Conservation (phyloP, 2,113 vertebrate genomes). For the Montifringilla adamsi region DNA sequence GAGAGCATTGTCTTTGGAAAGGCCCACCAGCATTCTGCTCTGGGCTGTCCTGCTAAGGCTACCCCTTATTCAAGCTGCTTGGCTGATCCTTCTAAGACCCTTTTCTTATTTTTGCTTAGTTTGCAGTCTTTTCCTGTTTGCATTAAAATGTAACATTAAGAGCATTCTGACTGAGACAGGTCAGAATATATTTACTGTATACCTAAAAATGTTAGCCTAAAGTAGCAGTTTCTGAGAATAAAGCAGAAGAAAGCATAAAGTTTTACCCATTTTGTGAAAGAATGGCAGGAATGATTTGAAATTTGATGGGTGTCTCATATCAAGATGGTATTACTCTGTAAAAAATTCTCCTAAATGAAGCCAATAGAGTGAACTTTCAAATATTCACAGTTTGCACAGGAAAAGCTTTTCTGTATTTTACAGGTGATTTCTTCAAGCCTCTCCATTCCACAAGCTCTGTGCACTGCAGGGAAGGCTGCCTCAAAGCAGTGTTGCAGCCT, state of each 20-base stretch:
- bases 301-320: neutral
- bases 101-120: neutral
- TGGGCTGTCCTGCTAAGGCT: neutral
- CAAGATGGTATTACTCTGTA: neutral
- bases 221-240: neutral
- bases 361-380: neutral
- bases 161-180: neutral
- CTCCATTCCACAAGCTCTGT: neutral
- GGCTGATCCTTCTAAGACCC: neutral
- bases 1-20: neutral
- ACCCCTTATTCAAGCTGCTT: neutral
- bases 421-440: neutral
- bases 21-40: neutral
- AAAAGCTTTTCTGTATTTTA: neutral
- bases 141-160: neutral
- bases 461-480: neutral
- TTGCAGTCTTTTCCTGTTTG: neutral
- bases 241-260: neutral
- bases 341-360: neutral
- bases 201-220: neutral
- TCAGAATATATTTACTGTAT: neutral
- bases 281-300: neutral
- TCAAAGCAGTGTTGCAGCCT: neutral
- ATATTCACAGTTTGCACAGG: neutral
- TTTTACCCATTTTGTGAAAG: neutral